phyloP scores from a whole-genome alignment of 2,888 invertebrate species.

The Slavum lentiscoides region DNA sequence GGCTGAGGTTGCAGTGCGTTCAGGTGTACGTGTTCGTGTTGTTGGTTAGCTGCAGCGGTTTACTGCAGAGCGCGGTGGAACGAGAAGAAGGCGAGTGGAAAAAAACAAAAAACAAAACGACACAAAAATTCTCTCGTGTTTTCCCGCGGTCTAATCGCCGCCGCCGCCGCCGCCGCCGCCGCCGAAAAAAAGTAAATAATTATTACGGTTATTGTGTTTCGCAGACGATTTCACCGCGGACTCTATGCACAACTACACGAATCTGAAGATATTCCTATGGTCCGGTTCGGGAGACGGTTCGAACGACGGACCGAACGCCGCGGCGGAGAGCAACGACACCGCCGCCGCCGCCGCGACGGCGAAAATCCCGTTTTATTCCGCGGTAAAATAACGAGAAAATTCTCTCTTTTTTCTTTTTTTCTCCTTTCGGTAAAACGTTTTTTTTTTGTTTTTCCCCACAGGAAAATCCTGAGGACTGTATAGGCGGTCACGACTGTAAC shows the following conservation, averaged over 20 bases:
- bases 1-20: conserved; percentile 13
- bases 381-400: conserved; percentile 58
- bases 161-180: too few species aligned
- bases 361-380: conserved; percentile 59
- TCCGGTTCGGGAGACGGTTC: conserved; percentile 80
- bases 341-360: not conserved
- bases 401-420: too few species aligned
- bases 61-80: conserved; percentile 23
- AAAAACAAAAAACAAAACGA: too few species aligned
- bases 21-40: conserved; percentile 33
- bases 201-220: not conserved
- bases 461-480: conserved; percentile 46
- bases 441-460: not conserved
- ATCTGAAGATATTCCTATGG: conserved; percentile 86
- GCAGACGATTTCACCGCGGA: conserved; percentile 55
- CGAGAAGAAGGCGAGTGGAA: conserved; percentile 39
- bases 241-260: conserved; percentile 60
- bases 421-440: not conserved
- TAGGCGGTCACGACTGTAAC: conserved; percentile 54
- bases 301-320: conserved; percentile 55
- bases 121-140: too few species aligned
- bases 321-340: not conserved
- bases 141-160: too few species aligned
- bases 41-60: not conserved
- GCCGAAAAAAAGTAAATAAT: too few species aligned